These are phyloP conservation scores for Paedocypris micromegethes DNA, from an alignment of 2,797 vertebrate genomes.

Conservation along the genomic window DNA sequence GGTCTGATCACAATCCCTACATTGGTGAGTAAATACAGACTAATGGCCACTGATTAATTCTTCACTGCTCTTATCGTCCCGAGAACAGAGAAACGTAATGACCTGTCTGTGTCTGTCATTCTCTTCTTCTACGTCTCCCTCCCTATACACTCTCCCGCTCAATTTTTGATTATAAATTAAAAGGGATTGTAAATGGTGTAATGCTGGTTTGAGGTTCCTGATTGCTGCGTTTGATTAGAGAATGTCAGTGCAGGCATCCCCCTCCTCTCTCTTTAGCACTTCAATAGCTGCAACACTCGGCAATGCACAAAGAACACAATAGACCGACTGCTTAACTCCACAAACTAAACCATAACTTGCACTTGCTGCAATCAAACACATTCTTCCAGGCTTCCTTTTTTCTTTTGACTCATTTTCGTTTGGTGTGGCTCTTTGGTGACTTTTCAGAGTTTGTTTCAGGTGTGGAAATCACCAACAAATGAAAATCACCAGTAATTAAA, in stretches of 20 bases:
- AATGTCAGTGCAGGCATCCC: slow-evolving; percentile 93
- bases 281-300: slow-evolving; percentile 55
- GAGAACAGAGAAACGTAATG: slow-evolving; percentile 94
- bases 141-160: slow-evolving; percentile 69
- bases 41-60: slow-evolving; percentile 99
- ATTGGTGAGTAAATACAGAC: slow-evolving; percentile 91
- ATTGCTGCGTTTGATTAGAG: slow-evolving; percentile 99
- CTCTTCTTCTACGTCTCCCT: slow-evolving; percentile 34
- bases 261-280: slow-evolving; percentile 50
- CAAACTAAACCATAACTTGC: slow-evolving; percentile 60
- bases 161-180: slow-evolving; percentile 89
- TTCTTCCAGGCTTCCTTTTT: slow-evolving; percentile 65
- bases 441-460: slow-evolving; percentile 58
- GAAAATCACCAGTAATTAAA: slow-evolving; percentile 74
- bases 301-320: slow-evolving; percentile 68
- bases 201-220: slow-evolving; percentile 90
- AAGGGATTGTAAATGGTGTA: slow-evolving; percentile 95
- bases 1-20: slow-evolving; percentile 62
- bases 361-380: slow-evolving; percentile 71
- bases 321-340: slow-evolving; percentile 59
- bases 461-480: slow-evolving; percentile 64
- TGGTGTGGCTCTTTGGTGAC: slow-evolving; percentile 57
- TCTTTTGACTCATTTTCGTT: slow-evolving; percentile 50
- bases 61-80: slow-evolving; percentile 96
- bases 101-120: slow-evolving; percentile 64